These are phyloP conservation scores for Brachyalestes nurse DNA, from an alignment of 2,797 vertebrate species.

Conservation along the genomic window DNA sequence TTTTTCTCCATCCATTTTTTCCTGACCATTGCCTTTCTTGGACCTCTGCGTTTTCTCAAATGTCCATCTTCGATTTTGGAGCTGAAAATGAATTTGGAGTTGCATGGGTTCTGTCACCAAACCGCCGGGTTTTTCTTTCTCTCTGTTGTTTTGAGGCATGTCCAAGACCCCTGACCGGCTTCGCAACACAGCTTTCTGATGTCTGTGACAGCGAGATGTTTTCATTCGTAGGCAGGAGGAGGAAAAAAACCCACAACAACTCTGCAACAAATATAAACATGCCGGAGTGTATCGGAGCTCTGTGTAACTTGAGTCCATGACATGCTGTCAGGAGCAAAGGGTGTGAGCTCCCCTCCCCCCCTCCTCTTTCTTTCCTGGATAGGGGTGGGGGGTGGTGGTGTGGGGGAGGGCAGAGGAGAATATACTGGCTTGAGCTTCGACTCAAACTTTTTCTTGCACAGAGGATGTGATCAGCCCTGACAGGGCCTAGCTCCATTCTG, in stretches of 20 bases:
- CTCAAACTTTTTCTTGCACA: constrained; percentile 76
- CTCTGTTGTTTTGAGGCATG: constrained; percentile 36
- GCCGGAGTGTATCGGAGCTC: constrained; percentile 75
- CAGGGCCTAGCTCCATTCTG: constrained; percentile 60
- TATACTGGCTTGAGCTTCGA: constrained; percentile 60
- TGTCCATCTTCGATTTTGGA: neutral
- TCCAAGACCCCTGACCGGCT: constrained; percentile 45
- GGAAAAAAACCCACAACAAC: constrained; percentile 64
- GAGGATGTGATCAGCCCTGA: constrained; percentile 75
- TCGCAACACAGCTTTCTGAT: constrained; percentile 41
- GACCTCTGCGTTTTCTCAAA: constrained; percentile 11
- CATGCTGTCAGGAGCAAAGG: constrained; percentile 75
- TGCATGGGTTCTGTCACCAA: neutral
- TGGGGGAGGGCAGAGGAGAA: constrained; percentile 9
- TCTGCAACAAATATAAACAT: constrained; percentile 84
- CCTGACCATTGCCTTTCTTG: constrained; percentile 22
- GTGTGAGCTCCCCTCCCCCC: constrained; percentile 73
- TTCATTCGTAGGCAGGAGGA: constrained; percentile 74
- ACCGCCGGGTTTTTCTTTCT: constrained; percentile 6
- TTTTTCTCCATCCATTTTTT: constrained; percentile 10
- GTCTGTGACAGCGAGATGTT: constrained; percentile 78
- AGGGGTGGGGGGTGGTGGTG: neutral
- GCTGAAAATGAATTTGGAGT: constrained; percentile 17
- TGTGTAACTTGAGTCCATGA: constrained; percentile 79
- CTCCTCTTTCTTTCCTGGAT: constrained; percentile 24